Percentiles rank a stretch among this genome's conserved stretches.
Evolutionary conservation across 2,113 vertebrate genomes (phyloP).

Genomic region (Etheostoma spectabile): DNA sequence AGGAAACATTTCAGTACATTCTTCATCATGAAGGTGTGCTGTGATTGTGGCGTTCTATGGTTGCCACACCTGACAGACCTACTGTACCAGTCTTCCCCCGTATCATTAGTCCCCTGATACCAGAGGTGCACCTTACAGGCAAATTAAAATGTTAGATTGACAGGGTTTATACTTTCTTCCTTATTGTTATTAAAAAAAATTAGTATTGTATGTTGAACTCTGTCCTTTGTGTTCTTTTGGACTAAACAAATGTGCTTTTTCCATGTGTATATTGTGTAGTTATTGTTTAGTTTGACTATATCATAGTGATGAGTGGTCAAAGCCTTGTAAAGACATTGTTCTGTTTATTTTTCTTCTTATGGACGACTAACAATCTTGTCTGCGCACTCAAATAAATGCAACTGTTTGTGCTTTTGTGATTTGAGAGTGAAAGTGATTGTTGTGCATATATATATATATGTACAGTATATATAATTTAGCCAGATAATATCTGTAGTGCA

Average conservation of each 20-base stretch:
- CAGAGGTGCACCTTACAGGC: slow-evolving; percentile 80
- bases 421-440: slow-evolving; percentile 55
- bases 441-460: background rate
- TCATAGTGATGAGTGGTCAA: slow-evolving; percentile 47
- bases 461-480: too few species aligned
- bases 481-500: too few species aligned
- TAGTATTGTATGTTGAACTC: slow-evolving; percentile 67
- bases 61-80: slow-evolving; percentile 52
- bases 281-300: slow-evolving; percentile 60
- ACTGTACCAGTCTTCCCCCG: slow-evolving; percentile 66
- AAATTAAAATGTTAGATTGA: slow-evolving; percentile 75
- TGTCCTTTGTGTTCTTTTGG: slow-evolving; percentile 69
- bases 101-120: slow-evolving; percentile 67
- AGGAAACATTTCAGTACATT: slow-evolving; percentile 72
- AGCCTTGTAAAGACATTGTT: slow-evolving; percentile 49
- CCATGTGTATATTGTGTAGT: slow-evolving; percentile 78
- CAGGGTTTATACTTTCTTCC: slow-evolving; percentile 80
- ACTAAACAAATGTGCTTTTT: slow-evolving; percentile 60
- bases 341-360: slow-evolving; percentile 57
- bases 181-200: slow-evolving; percentile 71
- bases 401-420: slow-evolving; percentile 65
- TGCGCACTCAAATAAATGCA: slow-evolving; percentile 74
- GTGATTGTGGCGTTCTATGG: slow-evolving; percentile 46
- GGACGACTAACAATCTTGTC: slow-evolving; percentile 73
- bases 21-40: slow-evolving; percentile 44